Conservation (phyloP, 2,888 invertebrate genomes). For the Amitus sp. region DNA sequence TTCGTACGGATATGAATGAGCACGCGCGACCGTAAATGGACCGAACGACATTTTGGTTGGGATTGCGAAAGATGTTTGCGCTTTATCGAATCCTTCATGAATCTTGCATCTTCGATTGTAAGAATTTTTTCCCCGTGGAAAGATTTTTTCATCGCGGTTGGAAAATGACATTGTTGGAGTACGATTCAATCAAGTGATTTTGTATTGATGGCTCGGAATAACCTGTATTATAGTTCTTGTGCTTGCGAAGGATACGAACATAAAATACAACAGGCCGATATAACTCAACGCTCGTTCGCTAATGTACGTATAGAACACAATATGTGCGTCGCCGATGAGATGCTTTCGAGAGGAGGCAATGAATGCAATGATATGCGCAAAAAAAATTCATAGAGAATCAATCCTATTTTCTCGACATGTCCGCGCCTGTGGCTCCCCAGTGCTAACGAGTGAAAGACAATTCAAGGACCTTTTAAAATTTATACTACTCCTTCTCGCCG, state of each 20-base stretch:
- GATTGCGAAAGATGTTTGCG: too few species aligned
- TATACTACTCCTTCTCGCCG: conserved; percentile 10
- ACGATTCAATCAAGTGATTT: not conserved
- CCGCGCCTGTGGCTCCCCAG: not conserved
- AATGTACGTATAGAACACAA: too few species aligned
- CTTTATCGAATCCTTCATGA: not conserved
- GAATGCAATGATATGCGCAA: conserved; percentile 21
- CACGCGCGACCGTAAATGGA: conserved; percentile 1
- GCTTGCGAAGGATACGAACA: conserved; percentile 25
- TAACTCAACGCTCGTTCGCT: conserved; percentile 14
- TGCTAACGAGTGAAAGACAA: conserved; percentile 27
- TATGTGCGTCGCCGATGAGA: conserved; percentile 14
- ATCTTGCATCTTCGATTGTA: not conserved
- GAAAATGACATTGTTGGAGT: not conserved
- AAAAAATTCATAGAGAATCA: conserved; percentile 17
- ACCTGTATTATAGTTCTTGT: conserved; percentile 15
- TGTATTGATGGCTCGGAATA: not conserved
- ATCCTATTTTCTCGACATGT: conserved; percentile 20
- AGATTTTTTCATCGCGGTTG: not conserved
- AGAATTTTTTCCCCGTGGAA: too few species aligned
- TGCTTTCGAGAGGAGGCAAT: conserved; percentile 25
- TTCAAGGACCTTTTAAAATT: conserved; percentile 29
- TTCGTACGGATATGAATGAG: not conserved
- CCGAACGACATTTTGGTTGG: not conserved
- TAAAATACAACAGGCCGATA: conserved; percentile 22